Conservation (phyloP, 2,113 vertebrate species). For the Gymnocephalus cernua region DNA sequence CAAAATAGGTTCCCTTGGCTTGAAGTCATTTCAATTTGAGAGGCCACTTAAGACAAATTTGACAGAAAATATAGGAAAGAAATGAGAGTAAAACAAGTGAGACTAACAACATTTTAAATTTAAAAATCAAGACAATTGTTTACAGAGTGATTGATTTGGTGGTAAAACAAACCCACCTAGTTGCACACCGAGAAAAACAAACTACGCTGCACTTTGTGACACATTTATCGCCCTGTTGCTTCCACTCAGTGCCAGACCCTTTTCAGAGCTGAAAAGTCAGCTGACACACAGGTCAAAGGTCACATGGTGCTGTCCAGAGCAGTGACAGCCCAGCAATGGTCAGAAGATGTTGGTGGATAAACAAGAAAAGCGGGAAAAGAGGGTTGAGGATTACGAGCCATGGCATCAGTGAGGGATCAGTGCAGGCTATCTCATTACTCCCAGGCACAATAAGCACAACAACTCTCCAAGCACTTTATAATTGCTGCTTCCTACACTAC, state of each 20-base stretch:
- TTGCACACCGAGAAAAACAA: conserved; percentile 18
- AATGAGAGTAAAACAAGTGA: not conserved
- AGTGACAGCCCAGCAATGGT: conserved; percentile 59
- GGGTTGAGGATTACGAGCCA: conserved; percentile 74
- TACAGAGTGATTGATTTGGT: not conserved
- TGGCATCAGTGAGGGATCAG: conserved; percentile 82
- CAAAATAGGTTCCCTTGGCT: conserved; percentile 3
- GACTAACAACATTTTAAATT: not conserved
- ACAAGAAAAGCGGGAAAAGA: conserved; percentile 80
- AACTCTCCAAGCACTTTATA: conserved; percentile 79
- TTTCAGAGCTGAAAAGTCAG: conserved; percentile 53
- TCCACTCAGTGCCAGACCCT: conserved; percentile 17
- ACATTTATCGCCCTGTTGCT: conserved; percentile 24
- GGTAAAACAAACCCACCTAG: conserved; percentile 19
- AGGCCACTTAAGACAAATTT: conserved; percentile 6
- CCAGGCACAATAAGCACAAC: conserved; percentile 70
- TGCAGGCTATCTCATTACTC: conserved; percentile 80
- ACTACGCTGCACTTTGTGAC: conserved; percentile 21
- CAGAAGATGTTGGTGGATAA: conserved; percentile 75
- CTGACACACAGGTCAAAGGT: conserved; percentile 60
- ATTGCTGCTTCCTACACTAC: conserved; percentile 77
- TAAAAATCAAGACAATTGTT: conserved; percentile 19
- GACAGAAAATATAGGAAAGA: not conserved
- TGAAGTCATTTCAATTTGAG: conserved; percentile 4
- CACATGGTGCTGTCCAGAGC: conserved; percentile 37